Percentiles rank a stretch among this genome's conserved stretches.
Conservation (phyloP, 2,113 vertebrate species). For the Coptodon bakossiorum region DNA sequence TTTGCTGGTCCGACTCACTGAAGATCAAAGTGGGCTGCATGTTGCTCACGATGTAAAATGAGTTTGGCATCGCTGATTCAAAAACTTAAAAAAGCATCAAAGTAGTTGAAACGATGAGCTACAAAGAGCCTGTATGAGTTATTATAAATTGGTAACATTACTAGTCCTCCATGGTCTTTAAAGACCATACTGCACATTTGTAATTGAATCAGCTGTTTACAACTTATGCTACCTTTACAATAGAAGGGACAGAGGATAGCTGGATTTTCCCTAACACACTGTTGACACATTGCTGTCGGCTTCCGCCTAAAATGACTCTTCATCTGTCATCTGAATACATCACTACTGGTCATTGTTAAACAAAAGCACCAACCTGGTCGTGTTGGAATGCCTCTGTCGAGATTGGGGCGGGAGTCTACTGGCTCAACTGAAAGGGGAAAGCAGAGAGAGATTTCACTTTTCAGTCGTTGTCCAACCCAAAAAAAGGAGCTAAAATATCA, state of each 20-base stretch:
- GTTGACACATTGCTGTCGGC: not conserved
- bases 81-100: not conserved
- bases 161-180: not conserved
- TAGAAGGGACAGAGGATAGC: not conserved
- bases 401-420: slow-evolving; percentile 87
- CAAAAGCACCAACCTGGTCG: slow-evolving; percentile 78
- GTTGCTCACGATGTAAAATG: not conserved
- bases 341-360: fast-evolving
- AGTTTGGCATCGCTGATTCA: not conserved
- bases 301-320: not conserved
- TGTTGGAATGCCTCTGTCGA: slow-evolving; percentile 91
- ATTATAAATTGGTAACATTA: not conserved
- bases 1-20: not conserved
- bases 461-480: not conserved
- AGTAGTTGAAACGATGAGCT: not conserved
- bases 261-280: not conserved
- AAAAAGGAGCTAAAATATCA: not conserved
- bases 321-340: not conserved
- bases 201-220: not conserved
- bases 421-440: slow-evolving; percentile 80
- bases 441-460: slow-evolving; percentile 27
- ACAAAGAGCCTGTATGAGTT: not conserved
- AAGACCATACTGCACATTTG: not conserved
- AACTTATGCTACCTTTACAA: not conserved
- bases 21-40: not conserved